A percentile compares a stretch with the other conserved stretches of the same genome.
Conservation (phyloP, 2,888 invertebrate species). For the Napeogenes inachia region DNA sequence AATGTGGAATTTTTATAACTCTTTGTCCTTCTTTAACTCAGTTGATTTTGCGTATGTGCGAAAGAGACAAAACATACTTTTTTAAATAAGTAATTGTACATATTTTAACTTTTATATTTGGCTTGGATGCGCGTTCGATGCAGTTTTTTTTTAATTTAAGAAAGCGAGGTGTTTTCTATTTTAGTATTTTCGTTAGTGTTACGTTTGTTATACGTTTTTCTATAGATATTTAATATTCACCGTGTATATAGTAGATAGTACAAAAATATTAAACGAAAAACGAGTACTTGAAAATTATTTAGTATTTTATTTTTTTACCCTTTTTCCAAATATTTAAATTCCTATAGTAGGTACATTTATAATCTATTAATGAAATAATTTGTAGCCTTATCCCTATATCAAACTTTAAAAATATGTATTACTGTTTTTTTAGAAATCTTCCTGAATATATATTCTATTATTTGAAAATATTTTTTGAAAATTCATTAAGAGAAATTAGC, state of each 20-base stretch:
- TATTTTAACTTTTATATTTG: constrained; percentile 13
- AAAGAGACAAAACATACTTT: constrained; percentile 8
- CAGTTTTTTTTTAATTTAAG: constrained; percentile 13
- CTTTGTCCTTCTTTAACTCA: constrained; percentile 9
- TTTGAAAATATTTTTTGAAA: too few relatives aligned
- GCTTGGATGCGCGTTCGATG: constrained; percentile 12
- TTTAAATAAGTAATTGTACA: constrained; percentile 14
- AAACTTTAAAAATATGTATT: too few relatives aligned
- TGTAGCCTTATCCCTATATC: too few relatives aligned
- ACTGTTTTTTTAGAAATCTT: too few relatives aligned
- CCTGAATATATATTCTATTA: too few relatives aligned
- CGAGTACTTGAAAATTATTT: constrained; percentile 36
- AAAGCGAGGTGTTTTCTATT: constrained; percentile 32
- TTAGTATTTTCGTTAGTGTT: constrained; percentile 54
- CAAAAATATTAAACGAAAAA: constrained; percentile 73
- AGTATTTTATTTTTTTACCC: constrained; percentile 32
- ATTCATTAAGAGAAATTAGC: too few relatives aligned
- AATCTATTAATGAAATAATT: too few relatives aligned
- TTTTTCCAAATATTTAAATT: not conserved
- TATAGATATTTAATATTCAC: constrained; percentile 70
- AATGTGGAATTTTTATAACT: too few relatives aligned
- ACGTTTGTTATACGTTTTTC: constrained; percentile 67
- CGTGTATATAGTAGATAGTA: constrained; percentile 75
- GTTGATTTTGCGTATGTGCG: constrained; percentile 5
- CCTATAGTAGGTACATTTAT: not conserved